Evolutionary conservation across 2,888 invertebrate species (phyloP), one percentile per base, ranked within the genome.

Genomic region (Heliconius sara): DNA sequence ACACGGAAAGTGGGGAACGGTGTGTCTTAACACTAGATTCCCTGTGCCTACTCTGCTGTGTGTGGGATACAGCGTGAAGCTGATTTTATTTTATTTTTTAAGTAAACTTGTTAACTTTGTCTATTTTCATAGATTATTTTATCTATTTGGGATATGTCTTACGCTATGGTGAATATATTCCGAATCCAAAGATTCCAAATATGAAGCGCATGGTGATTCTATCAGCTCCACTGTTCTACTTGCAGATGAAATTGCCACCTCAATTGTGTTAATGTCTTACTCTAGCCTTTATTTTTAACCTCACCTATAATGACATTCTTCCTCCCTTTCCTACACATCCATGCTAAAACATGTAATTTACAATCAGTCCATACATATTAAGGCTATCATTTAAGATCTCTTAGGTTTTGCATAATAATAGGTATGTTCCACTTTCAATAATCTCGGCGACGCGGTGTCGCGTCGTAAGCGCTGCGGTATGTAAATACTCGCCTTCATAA

Each of bases 401-500:
- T 73, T 73, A 60, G 63, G 75, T 75, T 75, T 65, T 75, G 75
- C 65, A 75, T 75, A 75, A 75, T 73, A 43, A 70, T 70, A 70
- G 70, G 25, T 70, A 73, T 66, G 75, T 75, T 75, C 75, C 43
- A 75, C 43, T 75, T 75, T 75, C 65, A 75, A 75, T 75, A 75
- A 75, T 75, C 43, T 66, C 47, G 75, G 75, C 75, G 75, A 75
- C 75, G 75, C 65, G 65, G 75, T 75, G 75, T 75, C 75, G 75
- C 75, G 65, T 66, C 75, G 43, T 75, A 75, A 75, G 75, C 75
- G 75, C 75, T 75, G 27, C 27, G 43, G 65, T 75, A 75, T 75
- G 75, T 75, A 75, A 75, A 75, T 75, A 75, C 65, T 75, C 66
- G 75, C 63, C 65, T 75, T 75, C 75, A 75, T 75, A 75, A 75